Conservation (phyloP, 2,888 invertebrate species). For the Pristionchus exspectatus region DNA sequence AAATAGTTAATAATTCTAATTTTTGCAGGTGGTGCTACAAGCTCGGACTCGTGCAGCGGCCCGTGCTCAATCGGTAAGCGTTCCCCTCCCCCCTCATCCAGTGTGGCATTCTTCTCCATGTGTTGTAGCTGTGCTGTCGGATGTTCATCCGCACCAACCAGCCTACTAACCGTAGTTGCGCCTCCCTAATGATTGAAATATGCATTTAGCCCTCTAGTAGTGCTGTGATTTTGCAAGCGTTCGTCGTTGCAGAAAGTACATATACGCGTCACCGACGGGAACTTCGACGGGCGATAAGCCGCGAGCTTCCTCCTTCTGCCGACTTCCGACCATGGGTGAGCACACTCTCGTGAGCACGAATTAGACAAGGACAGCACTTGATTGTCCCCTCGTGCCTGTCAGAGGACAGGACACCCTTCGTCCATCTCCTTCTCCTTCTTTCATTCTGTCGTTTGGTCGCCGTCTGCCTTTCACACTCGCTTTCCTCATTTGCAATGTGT, state of each 20-base stretch:
- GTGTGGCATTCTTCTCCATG: neutral
- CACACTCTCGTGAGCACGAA: neutral
- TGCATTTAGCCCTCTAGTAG: neutral
- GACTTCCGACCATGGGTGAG: neutral
- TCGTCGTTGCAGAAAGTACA: conserved; percentile 51
- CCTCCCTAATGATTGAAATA: neutral
- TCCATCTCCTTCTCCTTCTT: neutral
- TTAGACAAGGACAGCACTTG: neutral
- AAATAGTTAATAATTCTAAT: neutral
- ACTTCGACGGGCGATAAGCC: conserved; percentile 16
- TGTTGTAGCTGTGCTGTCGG: neutral
- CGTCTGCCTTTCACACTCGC: conserved; percentile 20
- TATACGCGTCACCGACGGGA: conserved; percentile 24
- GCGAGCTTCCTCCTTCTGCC: conserved; percentile 29
- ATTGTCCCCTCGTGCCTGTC: neutral
- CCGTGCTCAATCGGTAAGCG: conserved; percentile 39
- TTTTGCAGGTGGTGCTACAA: conserved; percentile 46
- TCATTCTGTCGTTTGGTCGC: neutral
- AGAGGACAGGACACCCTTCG: neutral
- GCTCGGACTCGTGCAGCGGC: conserved; percentile 14
- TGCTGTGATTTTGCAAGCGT: conserved; percentile 6
- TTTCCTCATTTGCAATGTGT: conserved; percentile 12
- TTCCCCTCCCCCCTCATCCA: neutral
- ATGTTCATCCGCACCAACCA: neutral
- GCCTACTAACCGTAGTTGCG: neutral